A percentile compares a stretch with the other conserved stretches of the same genome.
These are phyloP conservation scores for Lacerta viridis DNA, from an alignment of 2,797 vertebrate species.

Conservation along the genomic window DNA sequence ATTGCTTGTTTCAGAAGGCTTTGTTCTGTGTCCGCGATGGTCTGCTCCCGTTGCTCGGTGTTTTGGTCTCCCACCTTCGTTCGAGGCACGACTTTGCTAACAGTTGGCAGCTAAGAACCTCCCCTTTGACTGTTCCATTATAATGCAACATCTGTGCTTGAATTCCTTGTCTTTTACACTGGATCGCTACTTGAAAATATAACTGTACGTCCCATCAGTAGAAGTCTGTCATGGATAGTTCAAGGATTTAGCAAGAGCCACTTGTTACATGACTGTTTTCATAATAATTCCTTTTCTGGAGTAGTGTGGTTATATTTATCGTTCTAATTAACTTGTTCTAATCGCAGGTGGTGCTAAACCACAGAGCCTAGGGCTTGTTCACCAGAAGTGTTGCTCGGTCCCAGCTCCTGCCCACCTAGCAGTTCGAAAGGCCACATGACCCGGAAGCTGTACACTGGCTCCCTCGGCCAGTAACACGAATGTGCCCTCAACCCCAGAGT, in stretches of 20 bases:
- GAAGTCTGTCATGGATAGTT: neutral
- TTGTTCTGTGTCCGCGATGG: too few relatives aligned
- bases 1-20: too few relatives aligned
- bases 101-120: neutral
- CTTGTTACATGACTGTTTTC: neutral
- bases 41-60: too few relatives aligned
- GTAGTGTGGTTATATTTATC: neutral
- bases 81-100: neutral
- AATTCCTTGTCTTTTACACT: conserved; percentile 13
- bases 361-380: too few relatives aligned
- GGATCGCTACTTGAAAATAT: neutral
- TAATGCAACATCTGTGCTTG: neutral
- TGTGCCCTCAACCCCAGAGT: too few relatives aligned
- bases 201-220: neutral
- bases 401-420: too few relatives aligned
- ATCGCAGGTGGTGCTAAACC: too few relatives aligned
- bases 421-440: too few relatives aligned
- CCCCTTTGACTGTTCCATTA: neutral
- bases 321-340: neutral
- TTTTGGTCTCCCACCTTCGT: too few relatives aligned
- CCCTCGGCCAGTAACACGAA: too few relatives aligned
- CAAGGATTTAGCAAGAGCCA: neutral
- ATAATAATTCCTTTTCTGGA: neutral
- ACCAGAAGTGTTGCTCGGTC: too few relatives aligned
- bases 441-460: too few relatives aligned